Percentiles rank a stretch among this genome's conserved stretches.
Conservation (phyloP, 2,113 vertebrate genomes). For the Aspidoscelis tigris region DNA sequence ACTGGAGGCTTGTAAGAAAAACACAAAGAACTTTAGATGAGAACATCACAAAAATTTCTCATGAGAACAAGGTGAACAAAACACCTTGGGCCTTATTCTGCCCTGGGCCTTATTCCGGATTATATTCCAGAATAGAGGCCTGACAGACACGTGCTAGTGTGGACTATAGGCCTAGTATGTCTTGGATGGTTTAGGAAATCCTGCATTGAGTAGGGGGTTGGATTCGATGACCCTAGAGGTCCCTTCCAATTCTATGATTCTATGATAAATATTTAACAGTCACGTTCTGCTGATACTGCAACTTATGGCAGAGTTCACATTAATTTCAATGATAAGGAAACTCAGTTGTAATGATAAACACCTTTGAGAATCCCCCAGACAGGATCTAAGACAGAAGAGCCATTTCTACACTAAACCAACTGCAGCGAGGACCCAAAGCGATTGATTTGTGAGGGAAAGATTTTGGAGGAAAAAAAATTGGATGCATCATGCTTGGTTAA, state of each 20-base stretch:
- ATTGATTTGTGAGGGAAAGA: constrained; percentile 21
- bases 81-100: background rate
- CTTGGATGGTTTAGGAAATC: no score
- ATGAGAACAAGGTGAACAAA: background rate
- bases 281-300: background rate
- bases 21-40: background rate
- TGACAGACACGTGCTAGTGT: no score
- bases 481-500: constrained; percentile 14
- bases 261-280: background rate
- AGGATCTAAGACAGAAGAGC: background rate
- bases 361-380: constrained; percentile 26
- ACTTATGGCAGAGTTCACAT: constrained; percentile 9
- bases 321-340: background rate
- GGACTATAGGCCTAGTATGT: no score
- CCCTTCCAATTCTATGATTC: no score
- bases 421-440: background rate
- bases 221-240: no score
- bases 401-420: background rate
- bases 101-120: background rate
- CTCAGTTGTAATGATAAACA: background rate
- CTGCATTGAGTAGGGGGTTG: no score
- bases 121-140: background rate
- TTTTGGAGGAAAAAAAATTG: constrained; percentile 19
- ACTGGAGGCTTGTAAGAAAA: background rate
- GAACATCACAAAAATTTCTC: background rate